phyloP scores from a whole-genome alignment of 2,113 vertebrate genomes.

The Pampusana beccarii region DNA sequence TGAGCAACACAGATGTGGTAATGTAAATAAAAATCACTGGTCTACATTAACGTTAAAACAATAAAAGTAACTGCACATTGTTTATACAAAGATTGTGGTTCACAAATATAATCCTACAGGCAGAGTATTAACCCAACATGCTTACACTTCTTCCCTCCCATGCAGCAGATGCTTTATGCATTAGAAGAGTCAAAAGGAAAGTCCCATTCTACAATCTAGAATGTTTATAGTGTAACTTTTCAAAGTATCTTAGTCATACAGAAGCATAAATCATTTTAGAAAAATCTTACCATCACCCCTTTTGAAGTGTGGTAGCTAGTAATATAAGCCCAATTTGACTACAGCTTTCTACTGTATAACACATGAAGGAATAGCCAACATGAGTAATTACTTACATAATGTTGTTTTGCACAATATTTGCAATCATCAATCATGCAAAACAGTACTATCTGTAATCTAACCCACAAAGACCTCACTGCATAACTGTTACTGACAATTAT shows the following conservation, averaged over 20 bases:
- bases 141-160: neutral
- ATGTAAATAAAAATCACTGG: slow-evolving; percentile 35
- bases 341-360: neutral
- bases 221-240: neutral
- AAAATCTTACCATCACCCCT: neutral
- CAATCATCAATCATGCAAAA: neutral
- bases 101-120: neutral
- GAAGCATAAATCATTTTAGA: neutral
- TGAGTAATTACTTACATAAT: neutral
- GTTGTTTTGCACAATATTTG: neutral
- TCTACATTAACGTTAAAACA: neutral
- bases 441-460: neutral
- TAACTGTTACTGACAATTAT: neutral
- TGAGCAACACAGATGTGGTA: slow-evolving; percentile 2
- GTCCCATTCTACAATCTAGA: neutral
- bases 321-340: neutral
- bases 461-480: neutral
- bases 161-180: neutral
- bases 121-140: neutral
- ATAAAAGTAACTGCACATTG: slow-evolving; percentile 1
- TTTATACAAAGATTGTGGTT: neutral
- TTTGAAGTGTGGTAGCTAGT: neutral
- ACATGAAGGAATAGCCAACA: neutral
- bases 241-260: neutral
- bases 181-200: neutral